Evolutionary conservation across 2,113 vertebrate genomes (phyloP).

Genomic region (Vimba vimba): DNA sequence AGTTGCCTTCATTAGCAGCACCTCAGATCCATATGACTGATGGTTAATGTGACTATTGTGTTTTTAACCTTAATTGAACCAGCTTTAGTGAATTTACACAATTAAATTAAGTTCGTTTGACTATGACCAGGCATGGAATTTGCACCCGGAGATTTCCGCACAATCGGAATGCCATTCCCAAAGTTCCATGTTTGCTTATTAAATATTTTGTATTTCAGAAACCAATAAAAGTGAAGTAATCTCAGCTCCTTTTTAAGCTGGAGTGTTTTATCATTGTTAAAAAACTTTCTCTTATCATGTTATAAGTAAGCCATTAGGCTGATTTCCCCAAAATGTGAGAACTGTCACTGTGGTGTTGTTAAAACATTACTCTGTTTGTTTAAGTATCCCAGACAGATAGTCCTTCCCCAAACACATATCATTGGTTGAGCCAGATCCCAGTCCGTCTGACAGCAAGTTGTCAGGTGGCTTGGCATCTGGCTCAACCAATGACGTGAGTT

Average conservation of each 20-base stretch:
- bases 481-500: not conserved
- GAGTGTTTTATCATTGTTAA: not conserved
- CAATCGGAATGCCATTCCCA: not conserved
- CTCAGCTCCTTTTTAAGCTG: not conserved
- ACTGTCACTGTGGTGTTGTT: not conserved
- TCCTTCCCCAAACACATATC: no score
- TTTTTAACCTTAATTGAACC: not conserved
- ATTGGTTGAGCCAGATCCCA: no score
- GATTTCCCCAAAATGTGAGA: not conserved
- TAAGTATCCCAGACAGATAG: not conserved
- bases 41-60: constrained; percentile 10
- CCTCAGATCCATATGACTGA: not conserved
- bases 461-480: not conserved
- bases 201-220: not conserved
- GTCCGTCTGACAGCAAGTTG: not conserved
- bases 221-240: not conserved
- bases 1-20: not conserved
- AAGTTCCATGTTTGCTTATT: constrained; percentile 16
- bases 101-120: not conserved
- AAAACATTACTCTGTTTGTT: not conserved
- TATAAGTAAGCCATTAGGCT: not conserved
- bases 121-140: not conserved
- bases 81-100: constrained; percentile 6
- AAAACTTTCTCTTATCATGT: not conserved
- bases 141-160: not conserved